phyloP scores from a whole-genome alignment of 2,797 vertebrate genomes.

The Sparus aurata region DNA sequence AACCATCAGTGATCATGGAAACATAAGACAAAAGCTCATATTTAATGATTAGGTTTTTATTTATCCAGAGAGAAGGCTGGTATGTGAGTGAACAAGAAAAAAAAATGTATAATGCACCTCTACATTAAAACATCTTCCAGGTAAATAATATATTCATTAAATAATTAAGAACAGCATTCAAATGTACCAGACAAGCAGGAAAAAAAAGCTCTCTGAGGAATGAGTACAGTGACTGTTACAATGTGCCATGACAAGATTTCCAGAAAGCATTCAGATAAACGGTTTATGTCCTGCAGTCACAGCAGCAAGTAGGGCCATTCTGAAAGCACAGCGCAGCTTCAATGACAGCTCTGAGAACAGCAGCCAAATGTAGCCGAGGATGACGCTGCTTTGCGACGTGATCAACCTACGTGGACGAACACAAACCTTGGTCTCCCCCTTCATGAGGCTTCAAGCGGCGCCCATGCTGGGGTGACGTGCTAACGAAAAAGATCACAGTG shows the following conservation, averaged over 20 bases:
- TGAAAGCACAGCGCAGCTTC: constrained; percentile 61
- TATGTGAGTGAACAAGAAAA: constrained; percentile 85
- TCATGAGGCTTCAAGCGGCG: constrained; percentile 83
- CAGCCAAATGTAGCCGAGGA: constrained; percentile 32
- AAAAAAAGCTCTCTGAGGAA: constrained; percentile 87
- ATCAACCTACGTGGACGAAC: constrained; percentile 67
- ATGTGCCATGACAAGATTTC: constrained; percentile 85
- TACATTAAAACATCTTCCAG: constrained; percentile 88
- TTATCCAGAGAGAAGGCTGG: constrained; percentile 89
- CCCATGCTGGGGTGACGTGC: constrained; percentile 77
- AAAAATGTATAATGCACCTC: constrained; percentile 85
- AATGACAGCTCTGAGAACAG: constrained; percentile 23
- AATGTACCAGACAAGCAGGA: constrained; percentile 96
- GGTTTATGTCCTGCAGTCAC: constrained; percentile 83
- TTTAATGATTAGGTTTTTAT: constrained; percentile 88
- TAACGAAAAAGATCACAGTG: constrained; percentile 91
- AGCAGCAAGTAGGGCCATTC: constrained; percentile 85
- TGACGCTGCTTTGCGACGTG: constrained; percentile 64
- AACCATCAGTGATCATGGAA: not conserved
- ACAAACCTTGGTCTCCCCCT: constrained; percentile 70
- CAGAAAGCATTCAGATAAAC: constrained; percentile 58
- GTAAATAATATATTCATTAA: constrained; percentile 91
- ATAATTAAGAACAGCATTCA: constrained; percentile 95
- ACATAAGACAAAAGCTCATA: not conserved
- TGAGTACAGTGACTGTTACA: constrained; percentile 93